phyloP scores from a whole-genome alignment of 2,797 vertebrate genomes.

The Epinephelus coioides region DNA sequence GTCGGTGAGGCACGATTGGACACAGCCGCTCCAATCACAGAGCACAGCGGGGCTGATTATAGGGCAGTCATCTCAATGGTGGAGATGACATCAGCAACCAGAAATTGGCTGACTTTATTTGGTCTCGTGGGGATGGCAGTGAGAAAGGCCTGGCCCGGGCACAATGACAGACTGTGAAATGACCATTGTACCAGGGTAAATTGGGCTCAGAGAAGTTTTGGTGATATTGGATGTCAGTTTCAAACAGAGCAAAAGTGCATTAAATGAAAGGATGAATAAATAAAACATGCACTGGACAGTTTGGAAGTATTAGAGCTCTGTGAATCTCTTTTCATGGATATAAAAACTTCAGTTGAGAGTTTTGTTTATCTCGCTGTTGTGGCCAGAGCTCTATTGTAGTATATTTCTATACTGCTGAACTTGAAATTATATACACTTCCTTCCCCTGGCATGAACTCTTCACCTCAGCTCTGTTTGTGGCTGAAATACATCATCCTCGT shows the following conservation, averaged over 20 bases:
- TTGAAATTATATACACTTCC: conserved; percentile 53
- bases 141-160: conserved; percentile 56
- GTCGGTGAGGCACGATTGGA: conserved; percentile 51
- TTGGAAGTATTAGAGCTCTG: conserved; percentile 11
- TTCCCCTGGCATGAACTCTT: conserved; percentile 71
- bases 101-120: conserved; percentile 71
- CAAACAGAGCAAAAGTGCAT: conserved; percentile 14
- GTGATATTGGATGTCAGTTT: conserved; percentile 53
- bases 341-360: conserved; percentile 10
- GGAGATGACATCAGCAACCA: conserved; percentile 79
- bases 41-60: conserved; percentile 74
- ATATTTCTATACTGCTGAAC: conserved; percentile 56
- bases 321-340: conserved; percentile 27
- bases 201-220: conserved; percentile 30
- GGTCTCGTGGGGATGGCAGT: conserved; percentile 52
- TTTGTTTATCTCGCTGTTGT: conserved; percentile 55
- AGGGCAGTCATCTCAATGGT: conserved; percentile 71
- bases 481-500: conserved; percentile 51
- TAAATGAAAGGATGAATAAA: conserved; percentile 42
- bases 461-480: conserved; percentile 66
- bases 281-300: conserved; percentile 34
- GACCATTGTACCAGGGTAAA: conserved; percentile 45
- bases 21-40: conserved; percentile 70
- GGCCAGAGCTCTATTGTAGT: conserved; percentile 43
- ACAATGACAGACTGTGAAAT: conserved; percentile 71